A percentile compares a stretch with the other conserved stretches of the same genome.
Evolutionary conservation across 2,113 vertebrate genomes (phyloP).

Genomic region (Elephantulus edwardii): DNA sequence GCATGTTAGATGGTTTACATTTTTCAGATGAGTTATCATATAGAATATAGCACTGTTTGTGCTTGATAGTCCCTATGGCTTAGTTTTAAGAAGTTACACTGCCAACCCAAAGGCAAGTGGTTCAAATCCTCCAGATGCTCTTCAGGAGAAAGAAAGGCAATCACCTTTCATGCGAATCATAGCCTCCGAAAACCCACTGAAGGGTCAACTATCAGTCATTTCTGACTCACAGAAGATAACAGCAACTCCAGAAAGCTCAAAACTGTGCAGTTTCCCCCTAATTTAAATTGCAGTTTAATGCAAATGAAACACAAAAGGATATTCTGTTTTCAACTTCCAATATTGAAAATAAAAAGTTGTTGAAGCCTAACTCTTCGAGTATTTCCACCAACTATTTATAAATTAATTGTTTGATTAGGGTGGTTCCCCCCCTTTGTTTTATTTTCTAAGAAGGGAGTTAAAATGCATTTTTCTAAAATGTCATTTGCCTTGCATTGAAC

Average conservation of each 20-base stretch:
- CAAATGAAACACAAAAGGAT: slow-evolving; percentile 23
- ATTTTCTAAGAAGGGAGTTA: neutral
- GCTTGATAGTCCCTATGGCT: slow-evolving; percentile 46
- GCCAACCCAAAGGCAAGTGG: too few relatives aligned
- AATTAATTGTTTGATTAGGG: slow-evolving; percentile 31
- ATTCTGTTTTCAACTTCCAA: neutral
- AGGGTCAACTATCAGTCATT: too few relatives aligned
- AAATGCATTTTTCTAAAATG: slow-evolving; percentile 34
- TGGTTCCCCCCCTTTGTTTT: neutral
- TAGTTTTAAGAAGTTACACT: too few relatives aligned
- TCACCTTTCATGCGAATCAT: too few relatives aligned
- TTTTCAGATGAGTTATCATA: slow-evolving; percentile 57
- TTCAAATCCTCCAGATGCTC: too few relatives aligned
- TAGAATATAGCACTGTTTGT: slow-evolving; percentile 18
- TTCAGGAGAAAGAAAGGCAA: too few relatives aligned
- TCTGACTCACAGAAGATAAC: too few relatives aligned
- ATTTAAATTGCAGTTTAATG: slow-evolving; percentile 23
- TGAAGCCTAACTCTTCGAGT: neutral
- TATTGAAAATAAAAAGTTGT: slow-evolving; percentile 30
- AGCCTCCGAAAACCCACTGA: too few relatives aligned
- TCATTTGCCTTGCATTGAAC: slow-evolving; percentile 19
- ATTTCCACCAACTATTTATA: neutral
- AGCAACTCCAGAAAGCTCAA: slow-evolving; percentile 28
- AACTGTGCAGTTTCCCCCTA: neutral
- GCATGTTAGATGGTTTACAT: slow-evolving; percentile 41